phyloP scores from a whole-genome alignment of 2,888 invertebrate species.

The Archaeoteleia sp. region DNA sequence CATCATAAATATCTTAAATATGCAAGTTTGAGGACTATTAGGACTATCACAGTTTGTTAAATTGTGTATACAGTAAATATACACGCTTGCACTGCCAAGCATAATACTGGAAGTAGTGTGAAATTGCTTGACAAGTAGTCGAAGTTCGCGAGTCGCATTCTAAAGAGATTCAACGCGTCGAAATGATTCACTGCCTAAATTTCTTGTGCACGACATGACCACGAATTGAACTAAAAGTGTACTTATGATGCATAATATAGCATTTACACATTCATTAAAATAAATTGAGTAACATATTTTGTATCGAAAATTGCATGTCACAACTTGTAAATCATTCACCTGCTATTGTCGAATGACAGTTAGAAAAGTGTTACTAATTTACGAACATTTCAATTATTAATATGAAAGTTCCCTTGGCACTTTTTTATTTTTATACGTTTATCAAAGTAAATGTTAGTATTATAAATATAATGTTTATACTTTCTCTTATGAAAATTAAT shows the following conservation, averaged over 20 bases:
- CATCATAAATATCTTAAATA: constrained; percentile 34
- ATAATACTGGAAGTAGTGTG: constrained; percentile 65
- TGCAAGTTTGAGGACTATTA: constrained; percentile 39
- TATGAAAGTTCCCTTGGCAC: too few species aligned
- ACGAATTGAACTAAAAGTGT: constrained; percentile 26
- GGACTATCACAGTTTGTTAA: constrained; percentile 46
- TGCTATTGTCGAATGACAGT: too few species aligned
- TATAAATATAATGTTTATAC: too few species aligned
- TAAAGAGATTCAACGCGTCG: constrained; percentile 54
- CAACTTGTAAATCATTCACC: too few species aligned
- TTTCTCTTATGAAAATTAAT: too few species aligned
- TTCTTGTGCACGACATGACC: constrained; percentile 34
- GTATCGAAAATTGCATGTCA: neutral
- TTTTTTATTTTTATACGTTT: too few species aligned
- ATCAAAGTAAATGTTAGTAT: too few species aligned
- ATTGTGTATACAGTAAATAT: constrained; percentile 47
- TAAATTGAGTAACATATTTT: neutral
- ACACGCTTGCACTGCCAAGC: constrained; percentile 56
- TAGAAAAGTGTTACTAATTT: too few species aligned
- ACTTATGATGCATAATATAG: constrained; percentile 14
- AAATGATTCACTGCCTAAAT: constrained; percentile 45
- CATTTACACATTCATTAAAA: constrained; percentile 1
- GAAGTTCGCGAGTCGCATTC: constrained; percentile 61
- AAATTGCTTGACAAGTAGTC: constrained; percentile 71
- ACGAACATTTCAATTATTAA: too few species aligned